These are phyloP conservation scores for Telmatherina bonti DNA, from an alignment of 2,797 vertebrate genomes.

Conservation along the genomic window DNA sequence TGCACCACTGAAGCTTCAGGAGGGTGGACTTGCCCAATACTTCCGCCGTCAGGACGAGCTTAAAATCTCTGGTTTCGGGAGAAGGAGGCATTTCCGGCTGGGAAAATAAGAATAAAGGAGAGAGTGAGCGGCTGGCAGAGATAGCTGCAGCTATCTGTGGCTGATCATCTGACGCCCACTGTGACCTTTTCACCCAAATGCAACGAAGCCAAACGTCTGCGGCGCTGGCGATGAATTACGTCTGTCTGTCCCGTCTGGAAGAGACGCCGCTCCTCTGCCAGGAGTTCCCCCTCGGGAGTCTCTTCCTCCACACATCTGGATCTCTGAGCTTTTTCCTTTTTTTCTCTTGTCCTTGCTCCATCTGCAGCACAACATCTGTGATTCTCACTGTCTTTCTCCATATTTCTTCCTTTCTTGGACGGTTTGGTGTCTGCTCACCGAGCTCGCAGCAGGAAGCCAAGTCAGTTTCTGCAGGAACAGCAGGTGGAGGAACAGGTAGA, in stretches of 20 bases:
- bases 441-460: conserved; percentile 51
- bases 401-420: conserved; percentile 9
- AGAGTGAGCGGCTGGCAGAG: not conserved
- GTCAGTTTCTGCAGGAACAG: conserved; percentile 41
- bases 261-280: conserved; percentile 54
- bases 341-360: conserved; percentile 33
- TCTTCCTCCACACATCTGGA: conserved; percentile 71
- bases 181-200: conserved; percentile 39
- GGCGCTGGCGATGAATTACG: conserved; percentile 64
- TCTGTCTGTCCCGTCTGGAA: conserved; percentile 45
- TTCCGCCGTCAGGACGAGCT: not conserved
- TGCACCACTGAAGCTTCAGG: not conserved
- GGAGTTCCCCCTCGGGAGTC: conserved; percentile 59
- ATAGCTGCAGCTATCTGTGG: conserved; percentile 26
- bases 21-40: not conserved
- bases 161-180: conserved; percentile 27
- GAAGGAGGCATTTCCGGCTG: not conserved
- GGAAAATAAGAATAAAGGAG: not conserved
- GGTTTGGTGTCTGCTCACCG: conserved; percentile 54
- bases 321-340: conserved; percentile 16
- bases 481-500: conserved; percentile 70
- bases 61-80: not conserved
- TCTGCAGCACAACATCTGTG: conserved; percentile 58
- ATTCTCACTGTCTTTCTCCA: conserved; percentile 31
- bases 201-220: conserved; percentile 37